These are phyloP conservation scores for Emydoidea blandingii DNA, from an alignment of 2,797 vertebrate species.

Conservation along the genomic window DNA sequence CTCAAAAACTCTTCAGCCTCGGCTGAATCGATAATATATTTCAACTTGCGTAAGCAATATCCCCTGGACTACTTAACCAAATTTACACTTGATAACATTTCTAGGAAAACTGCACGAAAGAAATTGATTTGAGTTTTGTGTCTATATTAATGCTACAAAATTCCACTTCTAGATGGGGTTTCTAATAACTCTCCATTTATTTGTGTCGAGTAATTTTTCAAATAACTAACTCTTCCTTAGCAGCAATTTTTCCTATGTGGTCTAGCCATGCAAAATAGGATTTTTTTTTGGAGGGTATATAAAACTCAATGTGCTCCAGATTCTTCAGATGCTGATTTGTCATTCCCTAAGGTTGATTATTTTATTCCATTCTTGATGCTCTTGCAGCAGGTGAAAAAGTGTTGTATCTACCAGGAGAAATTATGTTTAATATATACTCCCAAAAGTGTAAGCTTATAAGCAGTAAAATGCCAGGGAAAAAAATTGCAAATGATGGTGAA, in stretches of 20 bases:
- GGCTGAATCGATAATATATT: not conserved
- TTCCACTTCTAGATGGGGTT: not conserved
- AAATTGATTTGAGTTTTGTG: constrained; percentile 13
- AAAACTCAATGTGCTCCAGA: not conserved
- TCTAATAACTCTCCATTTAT: constrained; percentile 8
- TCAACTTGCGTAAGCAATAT: constrained; percentile 6
- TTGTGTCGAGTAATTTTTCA: not conserved
- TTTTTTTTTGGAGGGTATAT: not conserved
- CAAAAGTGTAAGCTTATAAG: not conserved
- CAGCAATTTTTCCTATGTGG: not conserved
- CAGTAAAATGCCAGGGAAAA: not conserved
- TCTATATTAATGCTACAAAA: not conserved
- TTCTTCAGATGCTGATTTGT: not conserved
- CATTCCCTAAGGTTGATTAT: not conserved
- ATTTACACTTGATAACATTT: not conserved
- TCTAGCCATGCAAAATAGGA: not conserved
- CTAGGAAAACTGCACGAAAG: not conserved
- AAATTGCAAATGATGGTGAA: not conserved
- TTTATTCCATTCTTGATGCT: not conserved
- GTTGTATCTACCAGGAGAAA: not conserved
- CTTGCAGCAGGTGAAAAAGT: not conserved
- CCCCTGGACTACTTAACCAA: not conserved
- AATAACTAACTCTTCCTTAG: not conserved
- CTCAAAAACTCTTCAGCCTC: not conserved
- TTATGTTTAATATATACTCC: not conserved